Percentiles rank a stretch among this genome's conserved stretches.
phyloP scores from a whole-genome alignment of 2,888 invertebrate genomes.

The Epirrhoe alternata region DNA sequence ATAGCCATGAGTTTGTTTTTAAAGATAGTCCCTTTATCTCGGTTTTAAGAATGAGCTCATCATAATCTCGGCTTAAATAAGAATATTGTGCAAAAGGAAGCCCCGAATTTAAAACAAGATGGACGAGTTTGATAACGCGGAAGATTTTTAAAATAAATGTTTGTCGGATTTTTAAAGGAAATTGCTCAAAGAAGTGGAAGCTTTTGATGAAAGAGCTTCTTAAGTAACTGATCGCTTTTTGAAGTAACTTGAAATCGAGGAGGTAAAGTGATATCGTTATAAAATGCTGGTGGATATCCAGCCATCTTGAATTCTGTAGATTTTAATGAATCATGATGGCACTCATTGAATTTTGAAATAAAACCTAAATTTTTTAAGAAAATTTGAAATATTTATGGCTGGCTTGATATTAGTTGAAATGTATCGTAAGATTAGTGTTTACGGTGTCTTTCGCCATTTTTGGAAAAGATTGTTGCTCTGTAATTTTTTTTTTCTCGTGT shows the following conservation, averaged over 20 bases:
- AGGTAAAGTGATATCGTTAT: neutral
- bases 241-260: neutral
- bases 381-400: too few species aligned
- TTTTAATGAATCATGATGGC: neutral
- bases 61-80: conserved; percentile 27
- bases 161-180: conserved; percentile 9
- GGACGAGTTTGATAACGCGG: conserved; percentile 26
- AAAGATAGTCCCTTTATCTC: conserved; percentile 16
- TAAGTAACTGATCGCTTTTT: conserved; percentile 12
- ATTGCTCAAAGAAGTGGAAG: conserved; percentile 15
- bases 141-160: conserved; percentile 22
- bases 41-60: conserved; percentile 27
- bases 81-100: conserved; percentile 30
- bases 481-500: too few species aligned
- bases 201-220: conserved; percentile 10
- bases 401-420: too few species aligned
- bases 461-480: too few species aligned
- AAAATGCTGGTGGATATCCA: neutral
- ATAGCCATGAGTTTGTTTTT: neutral
- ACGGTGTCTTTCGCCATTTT: too few species aligned
- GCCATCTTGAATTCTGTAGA: neutral
- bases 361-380: too few species aligned
- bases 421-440: too few species aligned
- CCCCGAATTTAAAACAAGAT: conserved; percentile 26
- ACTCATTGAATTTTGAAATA: too few species aligned